A percentile compares a stretch with the other conserved stretches of the same genome.
Conservation (phyloP, 2,797 vertebrate species). For the Kryptopterus vitreolus region DNA sequence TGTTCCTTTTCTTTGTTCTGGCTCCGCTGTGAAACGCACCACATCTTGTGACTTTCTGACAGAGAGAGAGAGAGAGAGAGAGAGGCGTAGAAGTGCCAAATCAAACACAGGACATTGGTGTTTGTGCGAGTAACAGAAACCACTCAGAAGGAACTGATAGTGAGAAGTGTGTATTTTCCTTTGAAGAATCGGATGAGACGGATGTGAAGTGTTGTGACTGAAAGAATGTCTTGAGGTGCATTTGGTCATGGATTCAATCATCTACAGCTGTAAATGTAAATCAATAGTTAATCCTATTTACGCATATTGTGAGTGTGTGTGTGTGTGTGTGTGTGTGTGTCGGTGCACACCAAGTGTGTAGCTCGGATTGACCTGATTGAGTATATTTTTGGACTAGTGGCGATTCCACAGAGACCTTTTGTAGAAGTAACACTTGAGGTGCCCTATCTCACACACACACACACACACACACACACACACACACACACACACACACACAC, state of each 20-base stretch:
- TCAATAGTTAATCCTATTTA: not conserved
- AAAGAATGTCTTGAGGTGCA: not conserved
- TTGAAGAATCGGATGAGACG: not conserved
- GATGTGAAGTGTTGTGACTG: not conserved
- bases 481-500: conserved; percentile 34
- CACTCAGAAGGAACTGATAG: not conserved
- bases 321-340: not conserved
- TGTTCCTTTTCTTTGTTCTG: conserved; percentile 11
- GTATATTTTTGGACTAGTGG: conserved; percentile 57
- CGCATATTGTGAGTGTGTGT: not conserved
- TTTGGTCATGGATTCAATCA: not conserved
- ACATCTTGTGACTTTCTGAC: not conserved
- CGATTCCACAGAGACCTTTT: conserved; percentile 54
- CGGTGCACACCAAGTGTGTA: conserved; percentile 8
- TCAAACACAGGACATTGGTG: conserved; percentile 9
- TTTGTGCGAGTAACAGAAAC: not conserved
- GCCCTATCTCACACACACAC: conserved; percentile 47
- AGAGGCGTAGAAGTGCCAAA: not conserved
- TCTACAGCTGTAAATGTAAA: not conserved
- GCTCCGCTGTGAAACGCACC: not conserved
- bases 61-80: not conserved
- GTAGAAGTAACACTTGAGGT: conserved; percentile 50
- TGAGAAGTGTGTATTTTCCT: not conserved
- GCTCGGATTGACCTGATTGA: conserved; percentile 45
- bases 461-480: conserved; percentile 43